Percentiles rank a stretch among this genome's conserved stretches.
Evolutionary conservation across 2,113 vertebrate species (phyloP).

Genomic region (Drymodes brunneopygia): DNA sequence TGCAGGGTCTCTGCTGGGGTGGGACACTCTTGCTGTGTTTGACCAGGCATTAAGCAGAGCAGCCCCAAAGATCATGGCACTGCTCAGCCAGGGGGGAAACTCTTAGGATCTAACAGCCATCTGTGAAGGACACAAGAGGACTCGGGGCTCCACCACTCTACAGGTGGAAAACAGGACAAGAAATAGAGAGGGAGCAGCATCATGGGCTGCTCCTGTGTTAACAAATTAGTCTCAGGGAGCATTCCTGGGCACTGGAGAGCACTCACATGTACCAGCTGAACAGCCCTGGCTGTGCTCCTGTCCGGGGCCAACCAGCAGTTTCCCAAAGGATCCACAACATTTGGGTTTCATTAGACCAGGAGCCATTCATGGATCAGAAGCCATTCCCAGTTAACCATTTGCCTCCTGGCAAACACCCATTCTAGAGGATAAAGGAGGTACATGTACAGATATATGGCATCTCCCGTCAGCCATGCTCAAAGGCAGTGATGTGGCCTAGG

Average conservation of each 20-base stretch:
- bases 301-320: not conserved
- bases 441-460: not conserved
- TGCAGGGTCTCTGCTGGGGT: not conserved
- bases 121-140: not conserved
- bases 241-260: not conserved
- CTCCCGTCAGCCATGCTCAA: not conserved
- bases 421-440: not conserved
- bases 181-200: not conserved
- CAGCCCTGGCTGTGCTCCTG: not conserved
- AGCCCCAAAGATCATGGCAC: accelerated
- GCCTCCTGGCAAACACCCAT: not conserved
- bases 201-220: not conserved
- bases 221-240: not conserved
- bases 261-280: accelerated
- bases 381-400: not conserved
- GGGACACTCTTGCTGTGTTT: not conserved
- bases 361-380: not conserved
- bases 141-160: not conserved
- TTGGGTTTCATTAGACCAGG: not conserved
- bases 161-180: not conserved
- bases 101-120: not conserved
- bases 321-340: not conserved
- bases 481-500: not conserved
- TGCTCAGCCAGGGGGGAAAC: not conserved
- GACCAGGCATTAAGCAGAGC: not conserved